Percentiles rank a stretch among this genome's conserved stretches.
phyloP scores from a whole-genome alignment of 2,113 vertebrate genomes.

The Leptobrachium leishanense region DNA sequence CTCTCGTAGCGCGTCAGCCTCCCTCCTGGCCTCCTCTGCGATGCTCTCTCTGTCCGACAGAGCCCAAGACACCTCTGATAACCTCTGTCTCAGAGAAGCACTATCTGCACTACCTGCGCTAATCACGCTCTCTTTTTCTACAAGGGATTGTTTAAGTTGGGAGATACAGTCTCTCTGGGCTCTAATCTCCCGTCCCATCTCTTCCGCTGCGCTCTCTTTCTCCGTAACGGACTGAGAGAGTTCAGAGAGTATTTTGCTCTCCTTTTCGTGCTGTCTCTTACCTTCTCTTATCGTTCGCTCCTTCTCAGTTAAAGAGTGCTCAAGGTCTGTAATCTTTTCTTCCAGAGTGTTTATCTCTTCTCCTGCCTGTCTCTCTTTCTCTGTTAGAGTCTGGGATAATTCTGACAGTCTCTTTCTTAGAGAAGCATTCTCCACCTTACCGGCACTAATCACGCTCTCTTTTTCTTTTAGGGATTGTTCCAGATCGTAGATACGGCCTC shows the following conservation, averaged over 20 bases:
- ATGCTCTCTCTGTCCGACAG: not conserved
- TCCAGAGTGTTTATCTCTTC: not conserved
- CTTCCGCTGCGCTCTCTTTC: not conserved
- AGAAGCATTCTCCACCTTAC: constrained; percentile 24
- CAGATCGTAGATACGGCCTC: constrained; percentile 21
- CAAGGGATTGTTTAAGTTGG: not conserved
- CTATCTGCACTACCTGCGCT: not conserved
- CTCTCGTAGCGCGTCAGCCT: not conserved
- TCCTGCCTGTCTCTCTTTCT: constrained; percentile 4
- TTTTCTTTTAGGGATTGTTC: not conserved
- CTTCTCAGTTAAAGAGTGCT: not conserved
- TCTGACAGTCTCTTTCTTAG: constrained; percentile 2
- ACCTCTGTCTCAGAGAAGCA: constrained; percentile 22
- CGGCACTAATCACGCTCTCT: constrained; percentile 19
- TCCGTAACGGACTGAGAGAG: constrained; percentile 13
- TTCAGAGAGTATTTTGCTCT: not conserved
- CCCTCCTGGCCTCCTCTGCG: constrained; percentile 30
- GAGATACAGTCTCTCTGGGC: not conserved
- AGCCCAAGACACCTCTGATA: not conserved
- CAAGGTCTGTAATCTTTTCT: constrained; percentile 6
- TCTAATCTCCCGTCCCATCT: not conserved
- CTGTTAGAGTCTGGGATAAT: constrained; percentile 16
- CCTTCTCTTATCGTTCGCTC: constrained; percentile 40
- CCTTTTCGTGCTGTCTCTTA: not conserved
- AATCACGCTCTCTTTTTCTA: not conserved